Evolutionary conservation across 2,888 invertebrate genomes (phyloP), one percentile per base, ranked within the genome.

Genomic region (Leucoma salicis): DNA sequence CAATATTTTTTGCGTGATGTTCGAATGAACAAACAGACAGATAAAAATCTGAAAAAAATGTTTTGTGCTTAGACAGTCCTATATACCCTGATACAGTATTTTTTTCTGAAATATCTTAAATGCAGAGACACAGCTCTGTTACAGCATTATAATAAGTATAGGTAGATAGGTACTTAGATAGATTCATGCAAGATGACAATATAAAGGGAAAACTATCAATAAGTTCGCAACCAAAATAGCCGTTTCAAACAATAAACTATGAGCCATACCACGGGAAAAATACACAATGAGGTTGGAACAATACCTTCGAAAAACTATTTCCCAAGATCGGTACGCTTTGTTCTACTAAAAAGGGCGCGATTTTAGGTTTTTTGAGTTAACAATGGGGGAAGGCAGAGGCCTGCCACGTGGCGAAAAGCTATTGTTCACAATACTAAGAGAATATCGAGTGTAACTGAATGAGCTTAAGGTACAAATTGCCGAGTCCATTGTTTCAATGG

Each of bases 361-460:
- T 74, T 85, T 78, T 66, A 74, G 78, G 78, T 82, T 82, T 83
- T 85, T 80, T 82, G 78, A 80, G 78, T 73, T 74, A 74, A 82
- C 79, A 80, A 79, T 72, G 62, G 69, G 57, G 66, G 63, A 58
- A 64, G 72, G 69, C 63, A 59, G 66, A 54, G 52, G 58, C 70
- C 52, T 53, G 84, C 67, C 87, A 86, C 87, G 87, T 84, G 81
- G 71, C 79, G 37, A 43, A 46, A 46, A 48, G 45, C 48, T 49
- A 65, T 68, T 70, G 66, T 66, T 39, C 14, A 3, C 2, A 1
- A 14, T 31, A 3, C 14, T 40, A 46, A 15, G 27, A 35, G 8
- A 62, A 63, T 53, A 35, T 39, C n/a, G 18, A 42, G 51, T 48
- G 46, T 57, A 53, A 18, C 0, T 0, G 5, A 1, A 13, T 2